Percentiles rank a stretch among this genome's conserved stretches.
Conservation (phyloP, 53 echinoderm and acorn worm species). For the Mesocentrotus franciscanus region DNA sequence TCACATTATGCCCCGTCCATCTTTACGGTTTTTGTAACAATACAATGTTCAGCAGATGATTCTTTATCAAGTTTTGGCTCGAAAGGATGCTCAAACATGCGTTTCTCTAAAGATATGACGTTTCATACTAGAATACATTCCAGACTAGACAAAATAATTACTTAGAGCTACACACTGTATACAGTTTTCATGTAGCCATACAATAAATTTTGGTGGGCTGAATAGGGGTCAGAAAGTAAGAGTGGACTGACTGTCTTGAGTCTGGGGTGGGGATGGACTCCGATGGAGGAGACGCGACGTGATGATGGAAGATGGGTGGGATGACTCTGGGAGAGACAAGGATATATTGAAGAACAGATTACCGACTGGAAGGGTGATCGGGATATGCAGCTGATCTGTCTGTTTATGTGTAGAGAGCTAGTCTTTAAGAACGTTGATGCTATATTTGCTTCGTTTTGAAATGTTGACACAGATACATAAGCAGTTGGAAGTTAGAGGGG, state of each 20-base stretch:
- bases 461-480: not conserved
- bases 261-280: not conserved
- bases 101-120: too few species aligned
- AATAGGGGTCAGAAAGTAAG: too few species aligned
- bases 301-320: conserved; percentile 25
- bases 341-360: not conserved
- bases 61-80: too few species aligned
- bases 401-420: not conserved
- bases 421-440: not conserved
- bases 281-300: not conserved
- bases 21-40: too few species aligned
- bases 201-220: too few species aligned
- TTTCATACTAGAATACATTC: too few species aligned
- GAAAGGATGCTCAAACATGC: too few species aligned
- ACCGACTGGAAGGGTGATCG: not conserved
- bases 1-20: too few species aligned
- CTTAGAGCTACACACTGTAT: too few species aligned
- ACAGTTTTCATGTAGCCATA: too few species aligned
- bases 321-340: not conserved
- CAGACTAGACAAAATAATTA: too few species aligned
- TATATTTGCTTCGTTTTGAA: not conserved
- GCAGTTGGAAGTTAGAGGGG: not conserved
- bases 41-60: too few species aligned
- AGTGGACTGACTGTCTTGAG: not conserved
- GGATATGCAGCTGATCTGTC: not conserved